These are phyloP conservation scores for Gopherus flavomarginatus DNA, from an alignment of 2,113 vertebrate genomes.

Conservation along the genomic window DNA sequence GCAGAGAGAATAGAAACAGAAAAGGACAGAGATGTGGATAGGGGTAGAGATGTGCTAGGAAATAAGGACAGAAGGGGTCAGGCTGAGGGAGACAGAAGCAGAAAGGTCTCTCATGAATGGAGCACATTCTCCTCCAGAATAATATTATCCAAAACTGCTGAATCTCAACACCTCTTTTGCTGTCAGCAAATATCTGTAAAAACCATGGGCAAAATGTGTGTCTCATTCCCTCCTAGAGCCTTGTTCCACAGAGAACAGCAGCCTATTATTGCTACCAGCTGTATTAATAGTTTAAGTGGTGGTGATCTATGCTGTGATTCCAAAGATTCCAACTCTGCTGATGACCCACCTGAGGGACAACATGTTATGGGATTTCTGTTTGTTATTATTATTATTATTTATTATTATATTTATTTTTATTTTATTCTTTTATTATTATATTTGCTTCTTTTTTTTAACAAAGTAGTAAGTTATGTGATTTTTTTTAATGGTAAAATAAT, in stretches of 20 bases:
- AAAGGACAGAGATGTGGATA: not conserved
- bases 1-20: not conserved
- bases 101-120: not conserved
- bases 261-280: not conserved
- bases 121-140: not conserved
- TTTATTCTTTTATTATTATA: too few species aligned
- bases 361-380: too few species aligned
- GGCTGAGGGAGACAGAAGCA: not conserved
- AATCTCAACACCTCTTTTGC: not conserved
- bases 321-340: not conserved
- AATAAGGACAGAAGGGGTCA: too few species aligned
- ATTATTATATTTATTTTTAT: too few species aligned
- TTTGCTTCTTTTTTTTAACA: too few species aligned
- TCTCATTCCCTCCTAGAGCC: not conserved
- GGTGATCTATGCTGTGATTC: not conserved
- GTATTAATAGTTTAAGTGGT: not conserved
- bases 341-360: not conserved
- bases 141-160: not conserved
- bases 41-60: not conserved
- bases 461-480: too few species aligned
- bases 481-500: too few species aligned
- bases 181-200: not conserved
- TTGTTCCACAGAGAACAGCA: not conserved
- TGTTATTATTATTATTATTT: too few species aligned
- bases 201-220: not conserved